These are phyloP conservation scores for Epinotia ramella DNA, from an alignment of 2,888 invertebrate species.

Conservation along the genomic window DNA sequence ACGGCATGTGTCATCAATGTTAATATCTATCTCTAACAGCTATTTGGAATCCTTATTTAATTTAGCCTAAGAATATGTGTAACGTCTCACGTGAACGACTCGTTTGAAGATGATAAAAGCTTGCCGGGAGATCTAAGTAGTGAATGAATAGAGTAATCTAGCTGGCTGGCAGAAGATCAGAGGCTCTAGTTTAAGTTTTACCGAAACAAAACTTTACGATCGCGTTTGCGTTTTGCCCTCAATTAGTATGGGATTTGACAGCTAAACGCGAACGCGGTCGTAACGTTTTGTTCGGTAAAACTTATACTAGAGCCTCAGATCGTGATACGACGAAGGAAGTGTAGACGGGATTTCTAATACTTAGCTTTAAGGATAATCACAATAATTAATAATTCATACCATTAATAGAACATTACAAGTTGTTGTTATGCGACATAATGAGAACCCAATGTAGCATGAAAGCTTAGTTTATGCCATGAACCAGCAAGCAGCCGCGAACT, in stretches of 20 bases:
- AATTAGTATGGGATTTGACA: too few relatives aligned
- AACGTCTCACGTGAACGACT: too few relatives aligned
- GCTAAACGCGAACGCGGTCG: too few relatives aligned
- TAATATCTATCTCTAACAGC: too few relatives aligned
- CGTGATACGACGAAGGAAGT: background rate
- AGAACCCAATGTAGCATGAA: constrained; percentile 12
- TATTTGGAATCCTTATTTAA: too few relatives aligned
- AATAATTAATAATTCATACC: background rate
- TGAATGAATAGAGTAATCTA: background rate
- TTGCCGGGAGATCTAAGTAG: background rate
- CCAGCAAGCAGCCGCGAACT: constrained; percentile 24
- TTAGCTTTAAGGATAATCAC: background rate
- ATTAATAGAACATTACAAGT: background rate
- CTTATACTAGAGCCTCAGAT: too few relatives aligned
- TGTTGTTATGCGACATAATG: background rate
- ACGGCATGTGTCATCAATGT: too few relatives aligned
- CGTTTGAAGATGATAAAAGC: background rate
- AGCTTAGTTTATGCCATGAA: constrained; percentile 7
- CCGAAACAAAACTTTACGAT: too few relatives aligned
- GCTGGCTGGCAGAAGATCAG: background rate
- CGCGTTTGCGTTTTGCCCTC: too few relatives aligned
- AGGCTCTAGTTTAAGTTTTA: too few relatives aligned
- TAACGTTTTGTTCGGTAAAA: too few relatives aligned
- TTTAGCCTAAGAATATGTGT: too few relatives aligned
- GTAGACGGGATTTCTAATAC: background rate